Evolutionary conservation across 2,888 invertebrate species (phyloP), one percentile per base, ranked within the genome.

Genomic region (Notodonta ziczac): DNA sequence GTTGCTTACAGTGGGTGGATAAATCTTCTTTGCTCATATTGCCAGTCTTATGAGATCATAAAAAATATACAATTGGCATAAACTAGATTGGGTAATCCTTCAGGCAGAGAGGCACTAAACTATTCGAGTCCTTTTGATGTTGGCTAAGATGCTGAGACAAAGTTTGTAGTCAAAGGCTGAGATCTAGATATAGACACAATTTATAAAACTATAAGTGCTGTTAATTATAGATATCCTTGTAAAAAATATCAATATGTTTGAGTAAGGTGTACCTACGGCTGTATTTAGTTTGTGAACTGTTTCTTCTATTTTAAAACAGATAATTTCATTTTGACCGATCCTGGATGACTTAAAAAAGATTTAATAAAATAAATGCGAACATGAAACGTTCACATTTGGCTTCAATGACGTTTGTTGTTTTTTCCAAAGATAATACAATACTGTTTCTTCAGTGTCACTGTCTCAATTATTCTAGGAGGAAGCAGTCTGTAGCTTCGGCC

Each of bases 241-340:
- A 2, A 1, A 2, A 24, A 24, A 24, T 24, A 24, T 24, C 24
- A 24, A 24, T n/a, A n/a, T 24, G 24, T 24, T 24, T 44, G 10
- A 2, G 10, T 46, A n/a, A 46, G n/a, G 46, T n/a, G 5, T 46
- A 46, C 46, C 13, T 46, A n/a, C 10, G 5, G n/a, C n/a, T 46
- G 46, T 46, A n/a, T n/a, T 46, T 13, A n/a, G 46, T 7, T 12
- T 9, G 42, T 9, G 1, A 42, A 46, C n/a, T 13, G 46, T 4
- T 54, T 46, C 16, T 44, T 48, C 24, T 46, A 44, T 32, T 64
- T 63, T 44, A 50, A 24, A 69, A 76, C 80, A 59, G 66, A 74
- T 66, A 79, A 79, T 84, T 82, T 81, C 80, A 86, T 85, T 69
- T 75, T 80, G 72, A 35, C 44, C 44, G 58, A 42, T 59, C 69